A percentile compares a stretch with the other conserved stretches of the same genome.
These are phyloP conservation scores for Aphelocoma californica DNA, from an alignment of 2,797 vertebrate species.

Conservation along the genomic window DNA sequence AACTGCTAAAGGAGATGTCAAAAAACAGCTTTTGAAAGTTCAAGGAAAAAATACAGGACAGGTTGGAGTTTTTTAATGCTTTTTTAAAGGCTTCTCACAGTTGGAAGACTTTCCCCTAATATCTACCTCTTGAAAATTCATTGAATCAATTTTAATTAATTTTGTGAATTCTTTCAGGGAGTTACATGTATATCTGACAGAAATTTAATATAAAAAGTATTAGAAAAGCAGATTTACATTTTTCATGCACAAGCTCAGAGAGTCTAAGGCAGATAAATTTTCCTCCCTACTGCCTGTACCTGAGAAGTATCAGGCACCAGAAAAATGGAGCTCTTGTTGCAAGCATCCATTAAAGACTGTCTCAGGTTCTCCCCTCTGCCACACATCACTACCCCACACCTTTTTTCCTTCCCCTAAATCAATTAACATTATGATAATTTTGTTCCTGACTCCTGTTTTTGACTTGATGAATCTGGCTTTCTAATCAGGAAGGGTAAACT, in stretches of 20 bases:
- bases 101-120: background rate
- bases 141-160: background rate
- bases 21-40: background rate
- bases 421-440: slow-evolving; percentile 50
- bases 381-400: background rate
- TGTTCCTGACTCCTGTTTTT: slow-evolving; percentile 44
- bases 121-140: background rate
- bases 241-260: background rate
- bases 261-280: background rate
- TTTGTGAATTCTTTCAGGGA: background rate
- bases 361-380: background rate
- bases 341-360: background rate
- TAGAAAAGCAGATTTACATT: background rate
- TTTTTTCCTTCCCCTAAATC: slow-evolving; percentile 2
- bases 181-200: background rate
- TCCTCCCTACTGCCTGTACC: background rate
- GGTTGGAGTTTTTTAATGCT: background rate
- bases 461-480: slow-evolving; percentile 60
- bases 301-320: background rate
- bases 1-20: background rate
- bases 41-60: background rate
- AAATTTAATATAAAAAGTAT: background rate
- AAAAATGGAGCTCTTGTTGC: background rate
- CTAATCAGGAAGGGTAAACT: slow-evolving; percentile 70
- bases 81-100: background rate